Base-by-base conservation (phyloP, 2,113 vertebrate genomes). In the Castor canadensis region DNA sequence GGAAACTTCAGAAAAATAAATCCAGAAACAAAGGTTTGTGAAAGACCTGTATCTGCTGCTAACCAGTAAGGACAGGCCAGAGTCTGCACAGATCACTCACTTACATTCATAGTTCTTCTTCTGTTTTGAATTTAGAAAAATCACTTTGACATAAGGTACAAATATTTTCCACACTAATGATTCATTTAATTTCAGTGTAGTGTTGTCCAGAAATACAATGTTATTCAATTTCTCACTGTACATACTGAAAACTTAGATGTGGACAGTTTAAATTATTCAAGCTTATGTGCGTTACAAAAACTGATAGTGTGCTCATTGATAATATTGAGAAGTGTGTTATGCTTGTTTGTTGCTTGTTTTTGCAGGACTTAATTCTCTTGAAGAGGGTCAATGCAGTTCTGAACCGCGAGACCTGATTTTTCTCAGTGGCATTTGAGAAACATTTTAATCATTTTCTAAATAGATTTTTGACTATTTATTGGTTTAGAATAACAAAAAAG, bases 191-290 rank as follows among this genome's bases (percentile, higher is more conserved):
- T 81, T 93, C 28, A 79, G 10, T 22, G 9, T 30, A 38, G 22
- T 62, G 52, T 9, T 64, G 20, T 71, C 30, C 9, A 75, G 22
- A 13, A 67, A 43, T 13, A 80, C 1, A 87, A 66, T 56, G 2
- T 56, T 16, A 60, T 71, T 67, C 9, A 76, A 45, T 76, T 77
- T 1, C 5, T 81, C 5, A 66, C 9, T 82, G 2, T 58, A 58
- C 0, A 4, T 64, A 49, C 16, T 58, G 9, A 38, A 12, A 79
- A 56, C 38, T 83, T 82, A 62, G 10, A 47, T 38, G 3, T 22
- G 87, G 43, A 67, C 28, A 62, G 9, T 67, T 73, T 52, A 67
- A 73, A 73, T 80, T 79, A 89, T 83, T 93, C 19, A 66, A 81
- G 10, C 12, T 77, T 5, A 49, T 0, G n/a, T 56, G 32, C 3